Base-by-base conservation (phyloP, 2,113 vertebrate species). In the Bos indicus region DNA sequence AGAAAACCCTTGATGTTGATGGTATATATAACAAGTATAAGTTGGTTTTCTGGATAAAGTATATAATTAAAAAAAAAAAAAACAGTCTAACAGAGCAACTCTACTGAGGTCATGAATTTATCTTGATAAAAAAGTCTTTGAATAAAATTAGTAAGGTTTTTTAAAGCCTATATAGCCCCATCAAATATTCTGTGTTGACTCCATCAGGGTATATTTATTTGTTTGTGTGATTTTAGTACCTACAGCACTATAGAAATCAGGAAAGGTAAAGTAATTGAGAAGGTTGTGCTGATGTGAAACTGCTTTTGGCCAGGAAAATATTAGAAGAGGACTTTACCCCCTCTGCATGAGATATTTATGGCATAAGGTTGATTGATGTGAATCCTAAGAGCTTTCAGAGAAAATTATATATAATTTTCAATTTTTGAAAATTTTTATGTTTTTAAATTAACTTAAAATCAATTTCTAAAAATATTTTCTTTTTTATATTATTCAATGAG, bases 21-120 rank as follows among this genome's bases (percentile, higher is more conserved):
- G 97, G 96, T 97, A 96, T n/a, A 16, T 77, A 67, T 92, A 80
- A 86, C n/a, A 48, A 60, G 19, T 59, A 25, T 85, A 28, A 64
- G 30, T 62, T 57, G 0, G 3, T 94, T 91, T 96, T 77, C 64
- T 43, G 59, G 52, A 96, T 33, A 30, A 62, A 91, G n/a, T 40
- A 51, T 6, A 40, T 64, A 16, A 57, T 78, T 78, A 46, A 46
- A 43, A 43, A 48, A 48, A 40, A 40, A 30, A 57, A 78, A 87
- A 88, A 16, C 2, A 87, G n/a, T 86, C 46, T 36, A 71, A 16
- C 13, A 93, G 46, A 74, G 7, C 3, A 51, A 43, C 15, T 94
- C 78, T 81, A 21, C 52, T 16, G 51, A 92, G 52, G 96, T 43
- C 33, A 71, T 7, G 28, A 81, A 56, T 60, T 51, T 80, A 67